A percentile compares a stretch with the other conserved stretches of the same genome.
Conservation (phyloP, 2,113 vertebrate species). For the Canis aureus region DNA sequence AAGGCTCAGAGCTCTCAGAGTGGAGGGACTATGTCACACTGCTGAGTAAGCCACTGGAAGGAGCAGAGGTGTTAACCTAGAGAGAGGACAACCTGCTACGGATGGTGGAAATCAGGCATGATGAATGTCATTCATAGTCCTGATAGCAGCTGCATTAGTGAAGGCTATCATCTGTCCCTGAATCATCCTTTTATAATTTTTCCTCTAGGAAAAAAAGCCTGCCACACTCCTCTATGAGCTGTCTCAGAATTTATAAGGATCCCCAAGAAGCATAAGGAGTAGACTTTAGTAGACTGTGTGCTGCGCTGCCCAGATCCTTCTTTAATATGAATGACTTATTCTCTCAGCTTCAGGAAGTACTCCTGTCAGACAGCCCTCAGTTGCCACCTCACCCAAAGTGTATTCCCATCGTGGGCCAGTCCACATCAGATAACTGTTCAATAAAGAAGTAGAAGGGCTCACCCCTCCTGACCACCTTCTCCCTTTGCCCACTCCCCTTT, state of each 20-base stretch:
- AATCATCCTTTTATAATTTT: background rate
- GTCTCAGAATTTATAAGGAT: background rate
- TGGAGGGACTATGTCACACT: background rate
- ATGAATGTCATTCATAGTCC: background rate
- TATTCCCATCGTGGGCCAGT: background rate
- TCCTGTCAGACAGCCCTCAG: background rate
- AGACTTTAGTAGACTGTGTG: background rate
- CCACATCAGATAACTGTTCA: background rate
- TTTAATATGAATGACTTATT: background rate
- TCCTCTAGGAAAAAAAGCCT: background rate
- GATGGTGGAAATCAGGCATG: background rate
- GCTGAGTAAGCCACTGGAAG: background rate
- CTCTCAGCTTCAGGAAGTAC: background rate
- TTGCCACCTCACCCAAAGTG: background rate
- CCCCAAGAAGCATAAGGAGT: background rate
- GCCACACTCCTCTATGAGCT: background rate
- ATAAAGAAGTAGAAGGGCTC: background rate
- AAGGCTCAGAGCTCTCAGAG: background rate
- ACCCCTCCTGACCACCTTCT: background rate
- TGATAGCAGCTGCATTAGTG: background rate
- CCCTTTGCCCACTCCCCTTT: background rate
- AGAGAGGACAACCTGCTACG: background rate
- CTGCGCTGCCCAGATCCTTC: background rate
- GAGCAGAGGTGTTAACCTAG: background rate
- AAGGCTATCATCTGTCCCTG: background rate